Evolutionary conservation across 2,888 invertebrate genomes (phyloP).

Genomic region (Lamellibrachia satsuma): DNA sequence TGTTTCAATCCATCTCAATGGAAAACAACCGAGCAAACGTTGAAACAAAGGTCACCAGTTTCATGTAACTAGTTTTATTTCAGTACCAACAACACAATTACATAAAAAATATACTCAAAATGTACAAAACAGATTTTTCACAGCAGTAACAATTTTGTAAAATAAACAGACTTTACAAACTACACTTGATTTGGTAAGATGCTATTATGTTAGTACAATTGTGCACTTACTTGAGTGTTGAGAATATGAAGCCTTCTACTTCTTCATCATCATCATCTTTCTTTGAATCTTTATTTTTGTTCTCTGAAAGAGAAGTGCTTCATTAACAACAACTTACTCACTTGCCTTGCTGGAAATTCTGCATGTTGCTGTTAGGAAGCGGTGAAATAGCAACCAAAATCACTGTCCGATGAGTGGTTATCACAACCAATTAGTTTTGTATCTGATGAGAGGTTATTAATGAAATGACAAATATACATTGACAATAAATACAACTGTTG

Average conservation of each 20-base stretch:
- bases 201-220: background rate
- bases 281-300: slow-evolving; percentile 62
- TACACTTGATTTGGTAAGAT: too few species aligned
- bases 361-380: background rate
- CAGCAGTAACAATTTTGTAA: background rate
- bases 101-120: background rate
- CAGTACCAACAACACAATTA: too few species aligned
- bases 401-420: background rate
- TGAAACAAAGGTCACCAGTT: background rate
- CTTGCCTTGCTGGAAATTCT: background rate
- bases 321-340: background rate
- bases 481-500: background rate
- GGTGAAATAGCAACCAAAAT: background rate
- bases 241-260: slow-evolving; percentile 90
- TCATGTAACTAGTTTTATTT: background rate
- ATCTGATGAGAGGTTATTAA: background rate
- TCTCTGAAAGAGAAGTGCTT: slow-evolving; percentile 37
- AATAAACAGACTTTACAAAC: too few species aligned
- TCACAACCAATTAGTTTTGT: background rate
- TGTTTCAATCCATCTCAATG: background rate
- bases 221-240: slow-evolving; percentile 77
- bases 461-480: background rate
- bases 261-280: slow-evolving; percentile 71
- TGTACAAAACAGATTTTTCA: background rate
- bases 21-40: background rate